phyloP scores from a whole-genome alignment of 2,113 vertebrate species.

The Mormoops blainvillei region DNA sequence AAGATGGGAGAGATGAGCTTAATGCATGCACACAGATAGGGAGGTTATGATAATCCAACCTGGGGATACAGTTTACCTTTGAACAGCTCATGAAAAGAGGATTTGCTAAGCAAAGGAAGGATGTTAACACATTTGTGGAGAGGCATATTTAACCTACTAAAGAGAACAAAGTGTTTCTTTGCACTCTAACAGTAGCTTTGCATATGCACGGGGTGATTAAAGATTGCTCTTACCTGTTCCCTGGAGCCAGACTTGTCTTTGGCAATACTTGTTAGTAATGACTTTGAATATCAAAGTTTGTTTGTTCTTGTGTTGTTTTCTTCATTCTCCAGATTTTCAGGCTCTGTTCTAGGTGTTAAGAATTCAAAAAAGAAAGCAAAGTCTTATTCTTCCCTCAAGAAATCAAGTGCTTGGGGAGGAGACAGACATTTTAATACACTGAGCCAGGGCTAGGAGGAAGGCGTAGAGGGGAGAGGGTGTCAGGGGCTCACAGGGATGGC shows the following conservation, averaged over 20 bases:
- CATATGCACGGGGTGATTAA: constrained; percentile 55
- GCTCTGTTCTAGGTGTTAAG: background rate
- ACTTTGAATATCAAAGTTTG: constrained; percentile 65
- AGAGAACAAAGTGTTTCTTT: constrained; percentile 65
- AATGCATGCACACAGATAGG: constrained; percentile 34
- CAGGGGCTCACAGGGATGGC: fast-evolving
- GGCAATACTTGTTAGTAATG: constrained; percentile 28
- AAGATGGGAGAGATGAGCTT: constrained; percentile 36
- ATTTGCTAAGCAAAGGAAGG: constrained; percentile 61
- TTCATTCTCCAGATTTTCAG: constrained; percentile 37
- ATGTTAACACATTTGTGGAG: constrained; percentile 66
- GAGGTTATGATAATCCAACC: constrained; percentile 62
- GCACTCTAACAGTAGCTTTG: constrained; percentile 45
- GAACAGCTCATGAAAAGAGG: constrained; percentile 66
- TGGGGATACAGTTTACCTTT: constrained; percentile 69
- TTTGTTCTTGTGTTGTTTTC: constrained; percentile 53
- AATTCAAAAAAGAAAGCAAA: constrained; percentile 38
- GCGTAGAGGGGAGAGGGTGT: fast-evolving
- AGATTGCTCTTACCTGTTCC: constrained; percentile 48
- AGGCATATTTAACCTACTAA: constrained; percentile 68
- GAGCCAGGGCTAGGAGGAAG: no score
- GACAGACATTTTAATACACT: background rate
- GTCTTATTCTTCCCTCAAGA: background rate
- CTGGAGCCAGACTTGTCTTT: constrained; percentile 48
- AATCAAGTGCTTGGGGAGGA: background rate